These are phyloP conservation scores for Globicephala melas DNA, from an alignment of 2,113 vertebrate genomes.

Conservation along the genomic window DNA sequence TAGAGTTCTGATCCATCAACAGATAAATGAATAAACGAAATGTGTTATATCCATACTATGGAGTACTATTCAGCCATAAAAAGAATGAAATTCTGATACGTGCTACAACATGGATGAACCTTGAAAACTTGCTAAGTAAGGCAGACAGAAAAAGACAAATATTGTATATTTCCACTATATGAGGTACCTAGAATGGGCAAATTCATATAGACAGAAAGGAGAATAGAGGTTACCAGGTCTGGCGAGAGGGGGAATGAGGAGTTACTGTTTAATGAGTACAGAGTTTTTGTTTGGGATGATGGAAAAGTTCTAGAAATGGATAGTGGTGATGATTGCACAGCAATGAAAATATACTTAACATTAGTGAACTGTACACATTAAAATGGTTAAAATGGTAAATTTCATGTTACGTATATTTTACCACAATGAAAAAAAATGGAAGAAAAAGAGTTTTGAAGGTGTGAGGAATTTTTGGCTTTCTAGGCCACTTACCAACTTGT, in stretches of 20 bases:
- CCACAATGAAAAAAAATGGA: background rate
- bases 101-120: background rate
- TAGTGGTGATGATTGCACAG: background rate
- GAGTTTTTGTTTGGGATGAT: background rate
- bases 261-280: background rate
- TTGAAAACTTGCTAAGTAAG: conserved; percentile 20
- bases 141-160: background rate
- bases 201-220: background rate
- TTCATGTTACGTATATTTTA: background rate
- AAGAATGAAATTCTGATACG: conserved; percentile 6
- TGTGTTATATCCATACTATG: background rate
- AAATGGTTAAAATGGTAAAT: background rate
- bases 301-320: background rate
- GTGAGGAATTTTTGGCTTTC: background rate
- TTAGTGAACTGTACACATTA: background rate
- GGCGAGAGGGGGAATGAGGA: background rate
- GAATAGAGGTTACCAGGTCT: background rate
- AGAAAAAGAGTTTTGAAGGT: background rate
- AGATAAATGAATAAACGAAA: background rate
- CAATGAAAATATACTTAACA: background rate
- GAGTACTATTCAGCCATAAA: background rate
- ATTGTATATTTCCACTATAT: background rate
- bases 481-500: background rate
- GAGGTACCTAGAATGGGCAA: background rate
- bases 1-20: background rate